These are phyloP conservation scores for Xiphophorus hellerii DNA, from an alignment of 2,113 vertebrate species.

Conservation along the genomic window DNA sequence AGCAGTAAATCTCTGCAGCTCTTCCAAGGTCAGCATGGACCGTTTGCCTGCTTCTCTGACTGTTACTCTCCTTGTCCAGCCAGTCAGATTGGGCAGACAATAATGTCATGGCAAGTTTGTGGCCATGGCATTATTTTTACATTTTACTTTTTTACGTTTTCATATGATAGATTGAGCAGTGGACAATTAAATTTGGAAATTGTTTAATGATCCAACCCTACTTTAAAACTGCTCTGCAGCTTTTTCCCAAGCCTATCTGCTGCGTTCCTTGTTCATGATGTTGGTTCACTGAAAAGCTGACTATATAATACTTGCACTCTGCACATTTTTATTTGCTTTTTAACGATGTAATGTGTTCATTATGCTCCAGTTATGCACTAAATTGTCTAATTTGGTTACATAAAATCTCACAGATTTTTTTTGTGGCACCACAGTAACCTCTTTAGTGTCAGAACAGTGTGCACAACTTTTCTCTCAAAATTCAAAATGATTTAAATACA, in stretches of 20 bases:
- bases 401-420: too few relatives aligned
- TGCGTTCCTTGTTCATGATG: neutral
- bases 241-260: neutral
- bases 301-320: neutral
- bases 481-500: neutral
- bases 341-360: neutral
- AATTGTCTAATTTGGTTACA: too few relatives aligned
- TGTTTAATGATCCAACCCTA: neutral
- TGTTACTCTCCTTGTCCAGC: neutral
- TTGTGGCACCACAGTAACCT: neutral
- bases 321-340: neutral
- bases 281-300: neutral
- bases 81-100: neutral
- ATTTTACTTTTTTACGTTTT: too few relatives aligned
- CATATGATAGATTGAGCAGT: neutral
- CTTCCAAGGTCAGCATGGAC: neutral
- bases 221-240: neutral
- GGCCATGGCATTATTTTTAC: too few relatives aligned
- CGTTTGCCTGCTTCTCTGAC: neutral
- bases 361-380: neutral
- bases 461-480: too few relatives aligned
- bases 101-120: neutral
- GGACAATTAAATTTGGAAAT: neutral
- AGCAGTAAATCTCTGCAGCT: neutral
- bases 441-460: neutral